Conservation (phyloP, 1,140 invertebrate genomes). For the Psilanteris sp. region DNA sequence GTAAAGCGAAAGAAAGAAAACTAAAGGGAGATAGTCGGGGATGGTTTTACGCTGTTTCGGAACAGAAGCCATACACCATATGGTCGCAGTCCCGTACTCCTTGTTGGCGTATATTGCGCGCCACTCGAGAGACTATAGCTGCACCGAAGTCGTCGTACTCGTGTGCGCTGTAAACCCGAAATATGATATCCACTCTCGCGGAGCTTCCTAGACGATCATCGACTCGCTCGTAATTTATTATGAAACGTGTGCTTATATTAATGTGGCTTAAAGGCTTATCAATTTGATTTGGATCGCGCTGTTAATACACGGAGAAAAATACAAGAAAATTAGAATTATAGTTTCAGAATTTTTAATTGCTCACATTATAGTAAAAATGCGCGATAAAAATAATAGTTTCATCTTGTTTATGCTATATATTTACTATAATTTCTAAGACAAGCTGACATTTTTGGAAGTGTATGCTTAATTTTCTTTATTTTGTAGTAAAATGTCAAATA, state of each 20-base stretch:
- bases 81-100: constrained; percentile 63
- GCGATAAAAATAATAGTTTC: too few relatives aligned
- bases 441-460: too few relatives aligned
- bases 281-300: constrained; percentile 50
- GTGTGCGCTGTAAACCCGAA: constrained; percentile 59
- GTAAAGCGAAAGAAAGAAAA: constrained; percentile 31
- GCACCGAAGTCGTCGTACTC: constrained; percentile 21
- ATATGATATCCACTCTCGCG: constrained; percentile 69
- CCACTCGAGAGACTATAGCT: constrained; percentile 38
- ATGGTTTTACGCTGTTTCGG: constrained; percentile 69
- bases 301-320: too few relatives aligned
- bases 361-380: too few relatives aligned
- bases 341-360: too few relatives aligned
- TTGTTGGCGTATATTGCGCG: constrained; percentile 46
- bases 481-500: too few relatives aligned
- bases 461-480: too few relatives aligned
- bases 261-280: constrained; percentile 34
- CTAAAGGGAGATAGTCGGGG: constrained; percentile 20
- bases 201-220: constrained; percentile 67
- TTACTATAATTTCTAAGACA: too few relatives aligned
- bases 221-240: constrained; percentile 24
- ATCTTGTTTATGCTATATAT: too few relatives aligned
- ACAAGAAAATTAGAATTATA: too few relatives aligned
- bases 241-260: constrained; percentile 3
- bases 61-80: constrained; percentile 76